A percentile compares a stretch with the other conserved stretches of the same genome.
phyloP scores from a whole-genome alignment of 2,888 invertebrate species.

The Megaustenia siamemsis region DNA sequence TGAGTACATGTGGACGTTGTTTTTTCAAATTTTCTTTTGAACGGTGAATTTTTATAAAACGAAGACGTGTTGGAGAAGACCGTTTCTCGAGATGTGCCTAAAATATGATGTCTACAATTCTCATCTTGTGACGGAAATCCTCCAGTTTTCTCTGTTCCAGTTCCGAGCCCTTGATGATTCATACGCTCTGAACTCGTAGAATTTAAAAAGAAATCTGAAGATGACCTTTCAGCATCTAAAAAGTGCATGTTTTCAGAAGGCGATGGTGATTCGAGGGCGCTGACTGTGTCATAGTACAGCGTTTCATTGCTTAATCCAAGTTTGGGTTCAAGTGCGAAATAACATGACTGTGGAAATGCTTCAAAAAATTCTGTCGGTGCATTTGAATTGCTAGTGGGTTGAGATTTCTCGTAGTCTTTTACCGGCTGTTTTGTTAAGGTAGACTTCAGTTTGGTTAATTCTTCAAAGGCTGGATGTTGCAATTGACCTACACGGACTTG shows the following conservation, averaged over 20 bases:
- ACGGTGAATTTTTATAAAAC: background rate
- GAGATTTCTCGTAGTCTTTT: background rate
- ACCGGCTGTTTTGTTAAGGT: background rate
- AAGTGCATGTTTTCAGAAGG: background rate
- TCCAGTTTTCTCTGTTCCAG: background rate
- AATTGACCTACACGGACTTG: background rate
- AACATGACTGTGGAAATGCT: background rate
- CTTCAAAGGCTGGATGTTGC: background rate
- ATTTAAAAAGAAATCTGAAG: background rate
- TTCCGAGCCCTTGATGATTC: background rate
- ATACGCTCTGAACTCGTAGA: background rate
- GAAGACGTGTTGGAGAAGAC: too few species aligned
- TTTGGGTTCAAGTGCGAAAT: background rate
- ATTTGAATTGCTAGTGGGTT: background rate
- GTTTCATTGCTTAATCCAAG: conserved; percentile 28
- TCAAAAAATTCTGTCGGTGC: background rate
- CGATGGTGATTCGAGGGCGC: background rate
- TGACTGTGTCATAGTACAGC: conserved; percentile 34
- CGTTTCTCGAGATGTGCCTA: background rate
- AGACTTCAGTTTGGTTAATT: background rate
- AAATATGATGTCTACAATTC: too few species aligned
- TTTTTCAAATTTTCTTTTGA: background rate
- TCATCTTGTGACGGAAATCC: background rate
- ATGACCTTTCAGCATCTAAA: background rate
- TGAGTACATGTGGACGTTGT: background rate